Evolutionary conservation across 2,113 vertebrate species (phyloP), one percentile per base, ranked within the genome.

Genomic region (Mungos mungo): DNA sequence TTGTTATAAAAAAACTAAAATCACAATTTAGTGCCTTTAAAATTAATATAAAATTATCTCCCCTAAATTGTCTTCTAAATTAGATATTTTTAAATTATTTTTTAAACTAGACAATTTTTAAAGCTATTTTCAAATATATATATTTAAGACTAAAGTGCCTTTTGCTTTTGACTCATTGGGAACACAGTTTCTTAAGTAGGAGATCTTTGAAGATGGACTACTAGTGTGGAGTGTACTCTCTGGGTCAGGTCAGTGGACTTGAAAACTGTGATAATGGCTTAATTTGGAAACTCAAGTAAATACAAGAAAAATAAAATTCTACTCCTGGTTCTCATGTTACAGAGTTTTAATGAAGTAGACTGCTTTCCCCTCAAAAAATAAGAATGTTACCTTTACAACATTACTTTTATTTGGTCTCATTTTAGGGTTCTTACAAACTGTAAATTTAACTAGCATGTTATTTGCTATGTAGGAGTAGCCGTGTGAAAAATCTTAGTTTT

Each of bases 1-100:
- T 41, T 95, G 84, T 60, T 27, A 92, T 41, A 84, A 72, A 50
- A 94, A 94, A 95, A 72, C 45, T 74, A 29, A 77, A 82, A 81
- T n/a, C 52, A 38, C 38, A 65, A 87, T 41, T 38, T 74, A 50
- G 50, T 84, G 38, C 45, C 29, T 88, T 94, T 23, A 89, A 80
- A 96, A 38, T 41, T 91, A 88, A 91, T 21, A 41, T 25, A n/a
- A 90, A 92, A 50, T 52, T 79, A 52, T 79, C 10, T 77, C 10
- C 90, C 27, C 80, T 66, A 8, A 25, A 33, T 90, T 89, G 82
- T 83, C 83, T 87, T 89, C 82, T 57, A 68, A 50, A 84, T 57
- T 45, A 83, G 31, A 77, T 4, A 33, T 87, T 92, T 87, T 77
- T 21, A 81, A 60, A 8, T 60, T 60, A 60, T 60, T 93, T 87